Evolutionary conservation across 1,140 invertebrate species (phyloP), one percentile per base, ranked within the genome.

Genomic region (Brachionus asplanchnoidis): DNA sequence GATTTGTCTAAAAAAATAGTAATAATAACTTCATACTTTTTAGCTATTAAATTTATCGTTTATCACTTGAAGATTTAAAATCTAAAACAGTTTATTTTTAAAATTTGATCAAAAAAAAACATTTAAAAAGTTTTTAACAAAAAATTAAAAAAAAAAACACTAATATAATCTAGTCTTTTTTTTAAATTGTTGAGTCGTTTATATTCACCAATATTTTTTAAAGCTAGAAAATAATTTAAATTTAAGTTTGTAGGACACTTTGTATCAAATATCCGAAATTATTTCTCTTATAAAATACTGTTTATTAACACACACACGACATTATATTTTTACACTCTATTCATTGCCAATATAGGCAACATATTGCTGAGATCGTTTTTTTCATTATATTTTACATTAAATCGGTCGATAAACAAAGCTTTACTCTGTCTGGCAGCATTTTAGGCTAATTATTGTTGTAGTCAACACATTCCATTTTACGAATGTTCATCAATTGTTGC

Each of bases 381-480:
- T n/a, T n/a, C 17, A 60, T 60, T 60, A 20, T 36, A 36, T 23
- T 60, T 60, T 20, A 60, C 17, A 60, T 23, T 60, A 20, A 60
- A 60, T 17, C 53, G 53, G 53, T 20, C 53, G 53, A 60, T 20
- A 8, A 5, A 20, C 20, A 56, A 56, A 17, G 17, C 4, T 46
- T 14, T n/a, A 7, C 2, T 50, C 44, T 17, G 53, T 56, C 17
- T 23, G 6, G n/a, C 23, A 8, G 20, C 8, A 3, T 42, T 17
- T 73, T 73, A 42, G 40, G 32, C 36, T 73, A 73, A 73, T 73
- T 73, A 40, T 73, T 73, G 17, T 73, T 73, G 23, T 73, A 82
- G 36, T 82, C 79, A 40, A 82, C 79, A 26, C 79, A 82, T 68
- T 82, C 79, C 79, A 82, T 82, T 65, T 82, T 82, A 9, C 65